Evolutionary conservation across 2,113 vertebrate species (phyloP).

Genomic region (Oncorhynchus tshawytscha): DNA sequence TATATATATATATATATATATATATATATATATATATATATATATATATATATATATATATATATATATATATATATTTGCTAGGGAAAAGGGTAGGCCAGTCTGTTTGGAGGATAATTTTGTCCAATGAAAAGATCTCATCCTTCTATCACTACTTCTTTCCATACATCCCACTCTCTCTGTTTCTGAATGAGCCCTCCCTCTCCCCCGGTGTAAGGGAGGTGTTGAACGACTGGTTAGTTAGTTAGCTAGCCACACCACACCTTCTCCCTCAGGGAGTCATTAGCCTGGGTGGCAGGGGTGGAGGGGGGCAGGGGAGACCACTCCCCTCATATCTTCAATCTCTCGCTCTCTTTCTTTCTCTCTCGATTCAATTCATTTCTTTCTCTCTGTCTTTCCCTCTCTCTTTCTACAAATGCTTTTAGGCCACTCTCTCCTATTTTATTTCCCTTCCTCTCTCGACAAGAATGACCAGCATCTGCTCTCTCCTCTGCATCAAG

Average conservation of each 20-base stretch:
- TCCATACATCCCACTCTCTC: not conserved
- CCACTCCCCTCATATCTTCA: conserved; percentile 29
- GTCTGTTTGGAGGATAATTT: not conserved
- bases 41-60: no score
- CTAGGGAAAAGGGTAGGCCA: not conserved
- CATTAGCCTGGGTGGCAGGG: conserved; percentile 44
- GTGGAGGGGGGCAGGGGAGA: conserved; percentile 31
- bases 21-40: no score
- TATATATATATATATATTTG: no score
- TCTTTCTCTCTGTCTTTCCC: not conserved
- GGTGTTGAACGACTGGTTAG: conserved; percentile 12
- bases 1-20: no score
- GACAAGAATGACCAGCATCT: conserved; percentile 71
- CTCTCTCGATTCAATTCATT: not conserved
- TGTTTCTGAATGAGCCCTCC: no score
- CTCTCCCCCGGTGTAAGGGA: no score
- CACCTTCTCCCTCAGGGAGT: conserved; percentile 59
- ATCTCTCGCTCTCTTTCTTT: conserved; percentile 24
- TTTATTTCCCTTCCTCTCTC: conserved; percentile 19
- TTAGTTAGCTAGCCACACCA: conserved; percentile 15
- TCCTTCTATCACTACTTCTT: not conserved
- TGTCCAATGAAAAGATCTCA: not conserved
- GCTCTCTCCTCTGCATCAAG: conserved; percentile 73
- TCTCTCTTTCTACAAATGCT: conserved; percentile 29
- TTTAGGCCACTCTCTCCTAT: conserved; percentile 10